Evolutionary conservation across 2,797 vertebrate species (phyloP).

Genomic region (Coilia nasus): DNA sequence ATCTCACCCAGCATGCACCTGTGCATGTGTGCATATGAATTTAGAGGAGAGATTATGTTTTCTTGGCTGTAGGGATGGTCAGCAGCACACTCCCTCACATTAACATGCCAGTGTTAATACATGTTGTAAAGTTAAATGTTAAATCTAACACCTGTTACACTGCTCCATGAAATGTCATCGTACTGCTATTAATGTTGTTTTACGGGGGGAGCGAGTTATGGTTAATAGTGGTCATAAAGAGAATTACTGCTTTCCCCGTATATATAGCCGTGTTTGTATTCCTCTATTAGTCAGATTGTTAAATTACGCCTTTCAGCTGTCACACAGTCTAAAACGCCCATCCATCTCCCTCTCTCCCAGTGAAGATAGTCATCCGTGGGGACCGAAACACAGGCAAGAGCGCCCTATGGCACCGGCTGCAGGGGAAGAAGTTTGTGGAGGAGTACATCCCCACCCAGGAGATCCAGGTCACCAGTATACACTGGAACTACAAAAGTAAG

Average conservation of each 20-base stretch:
- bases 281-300: background rate
- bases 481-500: constrained; percentile 85
- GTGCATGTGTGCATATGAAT: too few species aligned
- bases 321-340: background rate
- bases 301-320: background rate
- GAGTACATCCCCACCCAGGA: constrained; percentile 86
- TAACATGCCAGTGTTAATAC: background rate
- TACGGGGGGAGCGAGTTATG: background rate
- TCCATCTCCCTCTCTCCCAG: constrained; percentile 49
- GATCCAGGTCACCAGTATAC: constrained; percentile 88
- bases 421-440: constrained; percentile 82
- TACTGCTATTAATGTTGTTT: background rate
- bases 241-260: background rate
- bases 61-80: background rate
- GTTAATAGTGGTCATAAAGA: background rate
- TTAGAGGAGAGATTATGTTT: background rate
- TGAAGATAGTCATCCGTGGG: constrained; percentile 87
- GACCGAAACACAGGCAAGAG: constrained; percentile 86
- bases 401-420: constrained; percentile 83
- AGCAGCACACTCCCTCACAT: background rate
- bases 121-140: background rate
- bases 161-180: background rate
- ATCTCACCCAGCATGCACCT: background rate
- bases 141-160: background rate
- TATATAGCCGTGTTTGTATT: background rate